These are phyloP conservation scores for Promerops cafer DNA, from an alignment of 2,113 vertebrate genomes.

Conservation along the genomic window DNA sequence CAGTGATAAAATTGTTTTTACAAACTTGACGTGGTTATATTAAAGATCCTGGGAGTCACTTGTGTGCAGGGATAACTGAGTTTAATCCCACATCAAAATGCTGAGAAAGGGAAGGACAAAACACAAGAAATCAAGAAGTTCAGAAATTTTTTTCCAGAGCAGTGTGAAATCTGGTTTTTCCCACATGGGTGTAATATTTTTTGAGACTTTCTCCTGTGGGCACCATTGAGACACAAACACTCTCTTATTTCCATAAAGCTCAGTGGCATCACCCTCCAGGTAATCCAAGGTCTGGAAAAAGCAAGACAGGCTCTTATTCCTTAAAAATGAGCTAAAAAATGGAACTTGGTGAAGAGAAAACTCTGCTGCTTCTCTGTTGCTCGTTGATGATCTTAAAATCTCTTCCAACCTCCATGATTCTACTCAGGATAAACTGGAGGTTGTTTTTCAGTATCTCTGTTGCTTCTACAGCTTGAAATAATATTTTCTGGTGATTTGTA, in stretches of 20 bases:
- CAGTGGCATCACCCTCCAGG: neutral
- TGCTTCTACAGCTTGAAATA: neutral
- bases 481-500: neutral
- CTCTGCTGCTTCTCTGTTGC: neutral
- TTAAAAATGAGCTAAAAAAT: neutral
- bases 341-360: neutral
- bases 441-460: neutral
- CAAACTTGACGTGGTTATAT: fast-evolving
- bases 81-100: neutral
- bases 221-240: neutral
- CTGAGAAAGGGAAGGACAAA: neutral
- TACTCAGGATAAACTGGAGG: neutral
- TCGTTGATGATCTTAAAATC: neutral
- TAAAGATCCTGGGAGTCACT: neutral
- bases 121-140: neutral
- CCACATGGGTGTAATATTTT: neutral
- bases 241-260: neutral
- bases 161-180: neutral
- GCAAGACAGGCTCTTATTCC: neutral
- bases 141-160: neutral
- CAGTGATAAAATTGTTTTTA: neutral
- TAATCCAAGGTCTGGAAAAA: neutral
- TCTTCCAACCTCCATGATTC: fast-evolving
- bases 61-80: neutral
- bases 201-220: neutral